Percentiles rank a stretch among this genome's conserved stretches.
phyloP scores from a whole-genome alignment of 1,140 invertebrate species.

The Pentalonia nigronervosa region DNA sequence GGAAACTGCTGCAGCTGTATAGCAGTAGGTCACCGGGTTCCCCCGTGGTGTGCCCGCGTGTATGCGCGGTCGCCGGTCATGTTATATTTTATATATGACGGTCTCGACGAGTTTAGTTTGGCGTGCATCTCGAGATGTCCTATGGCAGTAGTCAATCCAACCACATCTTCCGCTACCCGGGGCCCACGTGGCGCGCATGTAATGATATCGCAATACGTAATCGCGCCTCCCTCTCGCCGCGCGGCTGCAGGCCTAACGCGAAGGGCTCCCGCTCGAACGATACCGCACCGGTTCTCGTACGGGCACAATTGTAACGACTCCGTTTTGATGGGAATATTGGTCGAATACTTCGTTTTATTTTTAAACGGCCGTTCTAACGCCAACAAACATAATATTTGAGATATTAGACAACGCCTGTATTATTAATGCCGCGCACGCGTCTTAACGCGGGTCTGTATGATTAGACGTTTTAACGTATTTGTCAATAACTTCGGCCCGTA shows the following conservation, averaged over 20 bases:
- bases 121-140: not conserved
- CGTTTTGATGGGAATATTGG: too few species aligned
- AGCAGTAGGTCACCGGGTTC: constrained; percentile 53
- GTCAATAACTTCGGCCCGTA: not conserved
- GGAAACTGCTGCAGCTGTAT: constrained; percentile 26
- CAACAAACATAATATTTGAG: too few species aligned
- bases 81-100: not conserved
- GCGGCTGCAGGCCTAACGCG: not conserved
- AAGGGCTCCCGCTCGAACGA: not conserved
- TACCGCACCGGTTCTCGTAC: too few species aligned
- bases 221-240: not conserved
- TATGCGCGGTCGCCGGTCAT: not conserved
- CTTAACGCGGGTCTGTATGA: too few species aligned
- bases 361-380: too few species aligned
- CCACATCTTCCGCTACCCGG: not conserved
- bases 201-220: too few species aligned
- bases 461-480: too few species aligned
- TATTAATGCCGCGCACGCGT: too few species aligned
- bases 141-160: not conserved
- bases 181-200: not conserved
- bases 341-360: too few species aligned
- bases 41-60: not conserved
- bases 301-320: too few species aligned
- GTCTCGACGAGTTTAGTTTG: constrained; percentile 26
- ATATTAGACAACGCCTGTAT: too few species aligned